Base-by-base conservation (phyloP, 2,113 vertebrate species). In the Hystrix cristata region DNA sequence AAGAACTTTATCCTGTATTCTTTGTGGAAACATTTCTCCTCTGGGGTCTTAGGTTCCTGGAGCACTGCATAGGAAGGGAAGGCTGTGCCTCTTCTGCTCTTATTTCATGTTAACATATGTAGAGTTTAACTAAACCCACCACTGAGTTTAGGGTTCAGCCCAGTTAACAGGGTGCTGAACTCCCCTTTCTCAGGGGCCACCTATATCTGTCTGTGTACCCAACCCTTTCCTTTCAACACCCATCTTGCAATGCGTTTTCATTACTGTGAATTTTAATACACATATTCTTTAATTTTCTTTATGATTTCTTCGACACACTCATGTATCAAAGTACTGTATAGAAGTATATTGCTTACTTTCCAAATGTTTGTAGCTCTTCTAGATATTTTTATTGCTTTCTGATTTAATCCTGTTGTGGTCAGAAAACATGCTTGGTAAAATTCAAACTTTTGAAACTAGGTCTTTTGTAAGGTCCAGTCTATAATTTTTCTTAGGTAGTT, bases 351-450 rank as follows among this genome's bases (percentile, higher is more conserved):
- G 67, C 19, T 38, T 71, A 21, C 67, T 71, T 71, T 71, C 21
- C 67, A 71, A 71, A 31, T 38, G 18, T 91, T 87, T 78, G 51
- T 16, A 27, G 59, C 83, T 38, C 78, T 71, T 90, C 29, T 78
- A 62, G 57, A 74, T 93, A 46, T 71, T 76, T 38, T 38, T 38
- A 38, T 51, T 87, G 53, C n/a, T 71, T 84, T 60, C 12, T 88
- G 78, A 83, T 18, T 91, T 23, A 38, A 82, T 83, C 94, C 78
- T 69, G n/a, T 34, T n/a, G 6, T 94, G 67, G 86, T 87, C 18
- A 76, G 60, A 92, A 46, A 83, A 84, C n/a, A 71, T 84, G 71
- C 31, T 83, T 18, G 38, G 15, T 94, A 88, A 95, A 95, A 79
- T 83, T 72, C 31, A 69, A 16, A 78, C 48, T 65, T 91, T 85